phyloP scores from a whole-genome alignment of 2,797 vertebrate species.

The Mustela erminea region DNA sequence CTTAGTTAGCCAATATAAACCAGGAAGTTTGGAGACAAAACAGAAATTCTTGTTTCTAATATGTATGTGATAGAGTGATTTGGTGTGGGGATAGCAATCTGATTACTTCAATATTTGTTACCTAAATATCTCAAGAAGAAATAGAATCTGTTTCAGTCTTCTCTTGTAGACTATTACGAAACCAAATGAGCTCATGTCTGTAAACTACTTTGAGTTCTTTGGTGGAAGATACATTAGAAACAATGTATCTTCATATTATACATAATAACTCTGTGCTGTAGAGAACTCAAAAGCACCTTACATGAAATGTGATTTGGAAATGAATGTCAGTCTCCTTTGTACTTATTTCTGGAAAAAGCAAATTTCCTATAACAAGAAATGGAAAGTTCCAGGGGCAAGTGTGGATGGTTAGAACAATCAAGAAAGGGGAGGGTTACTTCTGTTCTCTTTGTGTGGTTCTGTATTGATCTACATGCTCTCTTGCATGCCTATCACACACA shows the following conservation, averaged over 20 bases:
- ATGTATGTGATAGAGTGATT: not conserved
- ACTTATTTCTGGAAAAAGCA: slow-evolving; percentile 53
- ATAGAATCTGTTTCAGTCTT: slow-evolving; percentile 26
- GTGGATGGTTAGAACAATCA: not conserved
- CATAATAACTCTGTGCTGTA: slow-evolving; percentile 20
- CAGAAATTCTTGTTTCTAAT: not conserved
- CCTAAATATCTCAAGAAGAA: slow-evolving; percentile 63
- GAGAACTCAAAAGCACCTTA: slow-evolving; percentile 42
- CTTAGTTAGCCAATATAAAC: slow-evolving; percentile 8
- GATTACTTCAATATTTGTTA: slow-evolving; percentile 42
- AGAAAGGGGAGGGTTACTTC: not conserved
- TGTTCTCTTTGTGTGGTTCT: not conserved
- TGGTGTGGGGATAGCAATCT: not conserved
- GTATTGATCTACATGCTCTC: not conserved
- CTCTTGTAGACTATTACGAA: slow-evolving; percentile 46
- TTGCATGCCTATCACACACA: not conserved
- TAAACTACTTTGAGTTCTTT: slow-evolving; percentile 24
- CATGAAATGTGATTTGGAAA: slow-evolving; percentile 7
- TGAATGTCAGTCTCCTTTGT: not conserved
- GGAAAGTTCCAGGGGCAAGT: not conserved
- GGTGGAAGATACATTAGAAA: slow-evolving; percentile 44
- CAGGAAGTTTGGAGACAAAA: not conserved
- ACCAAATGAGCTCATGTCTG: slow-evolving; percentile 68
- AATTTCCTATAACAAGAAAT: slow-evolving; percentile 48
- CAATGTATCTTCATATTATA: slow-evolving; percentile 1